Base-by-base conservation (phyloP, 2,888 invertebrate genomes). In the Melikaiella ostensackeni region DNA sequence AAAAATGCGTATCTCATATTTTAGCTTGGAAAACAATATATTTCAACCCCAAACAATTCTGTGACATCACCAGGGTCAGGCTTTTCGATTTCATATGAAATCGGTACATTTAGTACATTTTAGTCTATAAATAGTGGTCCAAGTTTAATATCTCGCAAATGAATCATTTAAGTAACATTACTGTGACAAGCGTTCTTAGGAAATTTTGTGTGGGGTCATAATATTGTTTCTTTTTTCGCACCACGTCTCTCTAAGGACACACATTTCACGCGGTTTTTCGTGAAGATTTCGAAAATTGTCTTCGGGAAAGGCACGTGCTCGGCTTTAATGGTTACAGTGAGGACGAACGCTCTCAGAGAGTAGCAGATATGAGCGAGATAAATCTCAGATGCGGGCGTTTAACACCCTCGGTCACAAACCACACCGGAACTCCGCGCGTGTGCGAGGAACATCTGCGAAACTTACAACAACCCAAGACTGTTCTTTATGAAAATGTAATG, bases 341-440 rank as follows among this genome's bases (percentile, higher is more conserved):
- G 59, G 74, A 35, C 35, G 24, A 74, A 33, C 35, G 35, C 38
- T 84, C 83, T 81, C 80, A 81, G 70, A 55, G 35, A 79, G 81
- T 11, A 46, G 85, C 86, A 88, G 88, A 89, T 89, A 89, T 89
- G 89, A 90, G 86, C 82, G 81, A 86, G 86, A 90, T 90, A 90
- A 90, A 90, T 90, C 88, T 89, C 84, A 81, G 82, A 87, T 88
- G 88, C 84, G 85, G 85, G 87, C 84, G 84, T 86, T 88, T 87
- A 88, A 85, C 84, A 81, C 84, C 86, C 84, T 79, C 82, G 76
- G 84, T 81, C 80, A 83, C 82, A 80, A 79, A 79, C 79, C 74
- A 80, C 80, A 77, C 76, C 64, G 75, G 77, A 81, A 81, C 74
- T 78, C 55, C 73, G 74, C 73, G 77, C 81, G 78, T 80, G 77